Percentiles rank a stretch among this genome's conserved stretches.
phyloP scores from a whole-genome alignment of 2,113 vertebrate species.

The Daphoenositta chrysoptera region DNA sequence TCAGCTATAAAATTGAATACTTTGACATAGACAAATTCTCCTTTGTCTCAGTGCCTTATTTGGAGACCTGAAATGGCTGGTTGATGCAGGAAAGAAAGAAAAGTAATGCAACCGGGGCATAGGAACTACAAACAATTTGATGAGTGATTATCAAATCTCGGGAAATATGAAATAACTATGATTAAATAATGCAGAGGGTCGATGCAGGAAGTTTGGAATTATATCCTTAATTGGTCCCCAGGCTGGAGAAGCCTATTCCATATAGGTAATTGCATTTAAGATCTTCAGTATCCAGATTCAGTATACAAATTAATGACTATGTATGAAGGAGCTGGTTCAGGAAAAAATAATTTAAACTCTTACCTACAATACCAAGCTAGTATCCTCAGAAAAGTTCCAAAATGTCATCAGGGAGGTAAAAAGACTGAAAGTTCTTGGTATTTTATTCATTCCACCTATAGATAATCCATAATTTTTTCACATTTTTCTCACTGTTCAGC shows the following conservation, averaged over 20 bases:
- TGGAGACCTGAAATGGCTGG: neutral
- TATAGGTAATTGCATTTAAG: neutral
- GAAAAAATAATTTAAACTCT: neutral
- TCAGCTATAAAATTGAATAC: conserved; percentile 58
- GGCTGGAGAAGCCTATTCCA: neutral
- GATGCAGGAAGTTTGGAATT: neutral
- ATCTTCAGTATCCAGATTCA: neutral
- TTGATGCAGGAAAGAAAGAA: neutral
- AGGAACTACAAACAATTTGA: neutral
- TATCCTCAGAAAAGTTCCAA: neutral
- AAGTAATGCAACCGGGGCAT: neutral
- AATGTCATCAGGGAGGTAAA: neutral
- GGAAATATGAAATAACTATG: neutral
- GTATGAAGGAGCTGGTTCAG: neutral
- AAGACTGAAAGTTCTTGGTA: neutral
- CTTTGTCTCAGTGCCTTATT: conserved; percentile 50
- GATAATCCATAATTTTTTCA: neutral
- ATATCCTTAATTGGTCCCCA: neutral
- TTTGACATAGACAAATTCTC: conserved; percentile 64
- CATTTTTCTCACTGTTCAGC: neutral
- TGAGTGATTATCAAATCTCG: neutral
- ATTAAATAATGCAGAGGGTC: conserved; percentile 4
- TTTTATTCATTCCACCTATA: neutral
- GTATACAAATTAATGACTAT: neutral
- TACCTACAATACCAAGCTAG: neutral